These are phyloP conservation scores for Phylloscopus trochilus DNA, from an alignment of 2,113 vertebrate species.

Conservation along the genomic window DNA sequence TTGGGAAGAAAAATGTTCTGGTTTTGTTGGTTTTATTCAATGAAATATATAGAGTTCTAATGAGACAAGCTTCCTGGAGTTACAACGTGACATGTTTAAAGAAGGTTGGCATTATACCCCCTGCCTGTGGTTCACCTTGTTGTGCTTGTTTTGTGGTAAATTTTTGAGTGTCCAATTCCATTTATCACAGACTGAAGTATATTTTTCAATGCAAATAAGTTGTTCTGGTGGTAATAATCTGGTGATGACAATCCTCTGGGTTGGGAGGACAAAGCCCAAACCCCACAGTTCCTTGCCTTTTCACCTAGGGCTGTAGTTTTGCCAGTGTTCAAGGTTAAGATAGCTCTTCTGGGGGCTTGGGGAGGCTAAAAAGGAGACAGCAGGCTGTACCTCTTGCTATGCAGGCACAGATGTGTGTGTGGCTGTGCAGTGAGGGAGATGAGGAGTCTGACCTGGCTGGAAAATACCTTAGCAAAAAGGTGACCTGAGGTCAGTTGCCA, in stretches of 20 bases:
- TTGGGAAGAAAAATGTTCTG: not conserved
- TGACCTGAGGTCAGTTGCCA: not conserved
- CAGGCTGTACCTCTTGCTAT: not conserved
- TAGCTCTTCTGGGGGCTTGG: not conserved
- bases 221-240: not conserved
- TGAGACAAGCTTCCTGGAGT: slow-evolving; percentile 24
- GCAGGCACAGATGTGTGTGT: not conserved
- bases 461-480: not conserved
- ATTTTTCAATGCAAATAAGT: not conserved
- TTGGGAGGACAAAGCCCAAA: not conserved
- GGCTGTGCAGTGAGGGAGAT: not conserved
- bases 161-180: not conserved
- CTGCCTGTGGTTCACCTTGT: slow-evolving; percentile 7
- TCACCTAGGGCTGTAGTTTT: not conserved
- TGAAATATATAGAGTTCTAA: not conserved
- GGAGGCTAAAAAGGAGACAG: not conserved
- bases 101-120: not conserved
- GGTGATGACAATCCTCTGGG: not conserved
- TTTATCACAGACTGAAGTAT: not conserved
- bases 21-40: not conserved
- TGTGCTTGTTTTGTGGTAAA: not conserved
- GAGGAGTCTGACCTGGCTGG: not conserved
- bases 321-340: not conserved
- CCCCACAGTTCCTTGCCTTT: not conserved
- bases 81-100: not conserved